Conservation (phyloP, 2,888 invertebrate species). For the Sinohyriopsis cumingii region DNA sequence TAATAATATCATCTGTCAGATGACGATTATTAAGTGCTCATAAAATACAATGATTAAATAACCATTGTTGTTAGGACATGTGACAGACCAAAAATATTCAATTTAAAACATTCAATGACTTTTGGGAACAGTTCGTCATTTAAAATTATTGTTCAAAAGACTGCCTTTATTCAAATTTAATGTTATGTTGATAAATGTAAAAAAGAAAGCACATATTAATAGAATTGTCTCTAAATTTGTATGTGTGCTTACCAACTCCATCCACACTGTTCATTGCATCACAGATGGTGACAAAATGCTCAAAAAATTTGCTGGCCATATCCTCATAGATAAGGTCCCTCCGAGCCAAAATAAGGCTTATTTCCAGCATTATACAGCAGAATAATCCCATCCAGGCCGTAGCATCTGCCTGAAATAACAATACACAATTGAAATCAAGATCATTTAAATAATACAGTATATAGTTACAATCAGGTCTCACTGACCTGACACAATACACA, state of each 20-base stretch:
- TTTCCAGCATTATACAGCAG: constrained; percentile 69
- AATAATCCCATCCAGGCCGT: constrained; percentile 72
- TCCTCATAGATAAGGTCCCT: constrained; percentile 69
- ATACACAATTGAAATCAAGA: not conserved
- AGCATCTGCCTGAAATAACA: constrained; percentile 66
- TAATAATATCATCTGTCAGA: too few relatives aligned
- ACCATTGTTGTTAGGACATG: too few relatives aligned
- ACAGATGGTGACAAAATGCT: constrained; percentile 69
- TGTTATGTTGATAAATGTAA: too few relatives aligned
- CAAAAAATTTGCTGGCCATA: constrained; percentile 71
- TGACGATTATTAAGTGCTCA: too few relatives aligned
- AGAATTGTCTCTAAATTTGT: too few relatives aligned
- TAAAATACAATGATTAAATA: too few relatives aligned
- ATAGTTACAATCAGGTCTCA: not conserved
- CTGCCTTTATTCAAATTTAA: too few relatives aligned
- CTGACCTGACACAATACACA: not conserved
- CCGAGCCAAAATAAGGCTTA: constrained; percentile 67
- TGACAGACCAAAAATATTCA: too few relatives aligned
- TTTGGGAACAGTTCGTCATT: too few relatives aligned
- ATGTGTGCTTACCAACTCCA: constrained; percentile 36
- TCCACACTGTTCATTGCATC: constrained; percentile 69
- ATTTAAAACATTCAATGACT: too few relatives aligned
- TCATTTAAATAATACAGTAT: not conserved
- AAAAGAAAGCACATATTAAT: too few relatives aligned
- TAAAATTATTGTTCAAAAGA: too few relatives aligned